Base-by-base conservation (phyloP, 2,888 invertebrate species). In the Macropis europaea region DNA sequence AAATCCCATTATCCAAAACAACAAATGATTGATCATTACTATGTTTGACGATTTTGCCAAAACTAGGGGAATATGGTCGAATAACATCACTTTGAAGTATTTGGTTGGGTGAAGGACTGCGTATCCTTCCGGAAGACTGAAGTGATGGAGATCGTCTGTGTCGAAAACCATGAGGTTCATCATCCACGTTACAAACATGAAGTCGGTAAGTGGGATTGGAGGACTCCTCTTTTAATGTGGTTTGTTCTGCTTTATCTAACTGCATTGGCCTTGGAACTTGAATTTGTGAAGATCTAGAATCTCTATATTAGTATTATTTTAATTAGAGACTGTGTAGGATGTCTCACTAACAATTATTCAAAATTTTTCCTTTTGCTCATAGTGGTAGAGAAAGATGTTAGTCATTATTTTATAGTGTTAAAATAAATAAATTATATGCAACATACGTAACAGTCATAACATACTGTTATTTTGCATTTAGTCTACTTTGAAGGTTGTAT, bases 141-240 rank as follows among this genome's bases (percentile, higher is more conserved):
- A 73, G 45, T 32, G 81, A 78, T 11, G 86, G 81, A 7, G 85
- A 84, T 38, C 74, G 82, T 50, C 73, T 73, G 0, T 48, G 70
- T 57, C 76, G 81, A n/a, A 87, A 88, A 11, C 86, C 87, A 40
- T 82, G 83, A 0, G 84, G 81, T 45, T 89, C 87, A 26, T 89
- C 88, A 69, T 90, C 90, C 6, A 88, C 90, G 52, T 90, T 88
- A 19, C 84, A 87, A 2, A 90, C 90, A 56, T 90, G 90, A 15
- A 90, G 84, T 22, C 89, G 87, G 72, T 89, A 90, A 9, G 87
- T 84, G 11, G 90, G 83, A 87, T 91, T 86, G 84, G 90, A 84
- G 80, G 91, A 87, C 86, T 91, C 76, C 82, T 88, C 83, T 85
- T 90, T 82, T 22, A 78, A 38, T 13, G 50, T 38, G 3, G 77